These are phyloP conservation scores for Ichneumon xanthorius DNA, from an alignment of 2,888 invertebrate genomes.

Conservation along the genomic window DNA sequence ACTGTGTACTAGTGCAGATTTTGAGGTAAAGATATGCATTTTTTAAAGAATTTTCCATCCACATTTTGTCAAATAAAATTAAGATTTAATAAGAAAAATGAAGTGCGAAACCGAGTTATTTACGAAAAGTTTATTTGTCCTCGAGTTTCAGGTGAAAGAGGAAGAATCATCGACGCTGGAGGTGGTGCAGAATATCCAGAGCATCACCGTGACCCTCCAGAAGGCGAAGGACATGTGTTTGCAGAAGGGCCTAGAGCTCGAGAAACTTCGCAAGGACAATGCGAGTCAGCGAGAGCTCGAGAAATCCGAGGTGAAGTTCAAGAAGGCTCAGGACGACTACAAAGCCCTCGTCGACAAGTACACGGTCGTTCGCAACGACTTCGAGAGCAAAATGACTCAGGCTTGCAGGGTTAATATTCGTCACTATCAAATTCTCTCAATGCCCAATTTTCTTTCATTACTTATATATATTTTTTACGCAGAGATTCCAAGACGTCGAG, in stretches of 20 bases:
- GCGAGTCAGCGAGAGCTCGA: slow-evolving; percentile 96
- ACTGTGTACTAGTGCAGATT: no score
- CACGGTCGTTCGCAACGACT: slow-evolving; percentile 95
- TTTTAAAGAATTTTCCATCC: neutral
- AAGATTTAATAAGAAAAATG: neutral
- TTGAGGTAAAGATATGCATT: no score
- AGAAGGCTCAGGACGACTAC: slow-evolving; percentile 98
- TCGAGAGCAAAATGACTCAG: slow-evolving; percentile 97
- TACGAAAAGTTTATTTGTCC: neutral
- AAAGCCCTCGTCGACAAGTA: slow-evolving; percentile 96
- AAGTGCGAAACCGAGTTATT: neutral
- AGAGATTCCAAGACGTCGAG: slow-evolving; percentile 97
- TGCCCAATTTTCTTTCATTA: neutral
- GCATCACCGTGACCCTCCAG: slow-evolving; percentile 94
- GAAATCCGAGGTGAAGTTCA: slow-evolving; percentile 96
- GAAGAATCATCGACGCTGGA: slow-evolving; percentile 97
- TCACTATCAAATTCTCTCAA: neutral
- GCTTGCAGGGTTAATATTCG: slow-evolving; percentile 90
- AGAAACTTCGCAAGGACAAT: slow-evolving; percentile 95
- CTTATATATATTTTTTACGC: slow-evolving; percentile 62
- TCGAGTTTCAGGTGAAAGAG: slow-evolving; percentile 91
- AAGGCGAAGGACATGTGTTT: slow-evolving; percentile 97
- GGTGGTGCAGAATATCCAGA: slow-evolving; percentile 94
- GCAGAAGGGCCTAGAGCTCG: slow-evolving; percentile 94
- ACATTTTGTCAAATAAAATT: neutral